phyloP scores from a whole-genome alignment of 2,113 vertebrate genomes.

The Nyctibius bracteatus region DNA sequence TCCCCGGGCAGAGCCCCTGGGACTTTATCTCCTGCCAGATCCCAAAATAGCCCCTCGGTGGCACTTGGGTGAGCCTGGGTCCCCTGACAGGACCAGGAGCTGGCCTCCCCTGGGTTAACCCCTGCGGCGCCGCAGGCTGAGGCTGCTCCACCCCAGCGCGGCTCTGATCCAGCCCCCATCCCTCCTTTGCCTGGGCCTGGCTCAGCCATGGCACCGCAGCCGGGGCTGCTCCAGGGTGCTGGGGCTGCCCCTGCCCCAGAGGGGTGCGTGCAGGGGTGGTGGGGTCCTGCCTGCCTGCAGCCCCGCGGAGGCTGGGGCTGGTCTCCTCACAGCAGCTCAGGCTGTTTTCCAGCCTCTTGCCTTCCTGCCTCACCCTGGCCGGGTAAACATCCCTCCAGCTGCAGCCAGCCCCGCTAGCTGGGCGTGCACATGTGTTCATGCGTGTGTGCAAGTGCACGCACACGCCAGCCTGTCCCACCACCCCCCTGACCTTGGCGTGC shows the following conservation, averaged over 20 bases:
- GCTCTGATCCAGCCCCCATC: not conserved
- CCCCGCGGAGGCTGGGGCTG: no score
- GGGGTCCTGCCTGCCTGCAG: not conserved
- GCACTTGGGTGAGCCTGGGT: not conserved
- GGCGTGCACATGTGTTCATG: not conserved
- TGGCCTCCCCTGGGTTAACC: not conserved
- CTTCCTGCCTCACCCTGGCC: not conserved
- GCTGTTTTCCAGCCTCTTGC: not conserved
- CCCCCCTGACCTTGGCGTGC: not conserved
- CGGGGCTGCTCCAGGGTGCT: not conserved
- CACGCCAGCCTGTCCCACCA: not conserved
- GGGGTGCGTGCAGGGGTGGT: rapidly evolving
- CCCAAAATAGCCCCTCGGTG: not conserved
- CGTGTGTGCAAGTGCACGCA: not conserved
- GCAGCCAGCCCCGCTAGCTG: not conserved
- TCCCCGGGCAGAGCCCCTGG: not conserved
- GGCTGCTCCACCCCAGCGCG: not conserved
- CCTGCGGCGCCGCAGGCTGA: rapidly evolving
- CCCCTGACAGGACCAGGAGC: not conserved
- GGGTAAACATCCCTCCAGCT: not conserved
- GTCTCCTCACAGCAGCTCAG: not conserved
- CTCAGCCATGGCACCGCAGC: not conserved
- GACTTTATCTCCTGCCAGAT: not conserved
- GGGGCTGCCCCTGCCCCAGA: not conserved
- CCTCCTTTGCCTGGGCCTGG: not conserved